phyloP scores from a whole-genome alignment of 2,113 vertebrate species.

The Phalacrocorax aristotelis region DNA sequence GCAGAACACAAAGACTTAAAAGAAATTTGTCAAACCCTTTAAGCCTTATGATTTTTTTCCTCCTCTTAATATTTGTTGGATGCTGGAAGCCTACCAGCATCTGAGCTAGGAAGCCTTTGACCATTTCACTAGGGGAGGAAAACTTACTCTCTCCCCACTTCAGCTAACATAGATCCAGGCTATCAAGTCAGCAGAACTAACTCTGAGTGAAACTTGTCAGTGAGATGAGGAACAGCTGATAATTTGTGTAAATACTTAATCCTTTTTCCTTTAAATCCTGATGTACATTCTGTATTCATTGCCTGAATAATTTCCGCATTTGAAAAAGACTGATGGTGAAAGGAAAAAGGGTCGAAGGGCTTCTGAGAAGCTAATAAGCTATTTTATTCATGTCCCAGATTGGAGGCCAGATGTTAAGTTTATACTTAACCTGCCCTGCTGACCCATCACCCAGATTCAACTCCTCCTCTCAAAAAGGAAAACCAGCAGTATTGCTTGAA shows the following conservation, averaged over 20 bases:
- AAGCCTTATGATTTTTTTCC: neutral
- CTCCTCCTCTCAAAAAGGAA: neutral
- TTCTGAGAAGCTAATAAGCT: constrained; percentile 1
- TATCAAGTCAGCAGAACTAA: neutral
- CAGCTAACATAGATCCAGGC: neutral
- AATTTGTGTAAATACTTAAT: neutral
- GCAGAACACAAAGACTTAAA: neutral
- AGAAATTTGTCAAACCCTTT: neutral
- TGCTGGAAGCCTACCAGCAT: neutral
- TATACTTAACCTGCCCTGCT: constrained; percentile 4
- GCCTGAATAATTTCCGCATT: neutral
- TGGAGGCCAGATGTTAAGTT: constrained; percentile 17
- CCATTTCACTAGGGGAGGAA: neutral
- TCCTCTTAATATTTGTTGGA: neutral
- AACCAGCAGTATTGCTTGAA: neutral
- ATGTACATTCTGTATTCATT: neutral
- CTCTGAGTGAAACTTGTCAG: neutral
- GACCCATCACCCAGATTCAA: neutral
- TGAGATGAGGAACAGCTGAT: neutral
- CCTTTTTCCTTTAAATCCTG: neutral
- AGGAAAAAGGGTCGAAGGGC: neutral
- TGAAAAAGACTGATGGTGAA: constrained; percentile 1
- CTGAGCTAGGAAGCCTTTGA: neutral
- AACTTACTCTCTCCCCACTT: neutral
- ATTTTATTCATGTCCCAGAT: neutral